These are phyloP conservation scores for Acipenser oxyrinchus DNA, from an alignment of 2,797 vertebrate genomes.

Conservation along the genomic window DNA sequence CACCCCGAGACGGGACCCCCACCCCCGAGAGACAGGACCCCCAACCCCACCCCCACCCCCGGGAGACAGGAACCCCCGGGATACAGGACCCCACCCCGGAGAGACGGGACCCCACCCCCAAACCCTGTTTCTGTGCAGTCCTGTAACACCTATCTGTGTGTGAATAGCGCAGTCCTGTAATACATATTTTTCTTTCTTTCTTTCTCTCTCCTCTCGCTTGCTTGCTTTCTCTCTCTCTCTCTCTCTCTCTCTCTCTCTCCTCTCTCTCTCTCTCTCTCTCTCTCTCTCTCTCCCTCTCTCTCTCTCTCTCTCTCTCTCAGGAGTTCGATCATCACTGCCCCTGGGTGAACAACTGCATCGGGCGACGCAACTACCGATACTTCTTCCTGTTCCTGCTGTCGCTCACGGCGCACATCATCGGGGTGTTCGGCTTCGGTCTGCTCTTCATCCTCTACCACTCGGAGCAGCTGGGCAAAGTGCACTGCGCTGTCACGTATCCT, in stretches of 20 bases:
- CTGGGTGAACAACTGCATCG: constrained; percentile 99
- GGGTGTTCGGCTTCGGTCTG: constrained; percentile 88
- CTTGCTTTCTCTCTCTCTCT: background rate
- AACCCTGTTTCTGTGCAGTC: too few species aligned
- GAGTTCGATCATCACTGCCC: constrained; percentile 98
- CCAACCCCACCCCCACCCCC: too few species aligned
- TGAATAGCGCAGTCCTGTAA: too few species aligned
- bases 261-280: background rate
- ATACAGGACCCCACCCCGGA: too few species aligned
- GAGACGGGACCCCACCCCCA: too few species aligned
- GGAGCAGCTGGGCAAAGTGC: constrained; percentile 74
- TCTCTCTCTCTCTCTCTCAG: constrained; percentile 45
- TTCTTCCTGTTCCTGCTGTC: constrained; percentile 97
- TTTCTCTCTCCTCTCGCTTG: too few species aligned
- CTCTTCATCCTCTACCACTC: constrained; percentile 82
- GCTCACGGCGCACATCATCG: constrained; percentile 85
- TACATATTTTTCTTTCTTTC: too few species aligned
- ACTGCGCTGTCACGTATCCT: constrained; percentile 92
- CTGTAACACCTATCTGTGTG: too few species aligned
- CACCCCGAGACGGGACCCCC: too few species aligned
- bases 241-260: background rate
- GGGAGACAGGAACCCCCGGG: too few species aligned
- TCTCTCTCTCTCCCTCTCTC: background rate
- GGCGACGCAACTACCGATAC: constrained; percentile 92
- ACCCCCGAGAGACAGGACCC: too few species aligned